Evolutionary conservation across 2,888 invertebrate genomes (phyloP).

Genomic region (Glaucopsyche alexis): DNA sequence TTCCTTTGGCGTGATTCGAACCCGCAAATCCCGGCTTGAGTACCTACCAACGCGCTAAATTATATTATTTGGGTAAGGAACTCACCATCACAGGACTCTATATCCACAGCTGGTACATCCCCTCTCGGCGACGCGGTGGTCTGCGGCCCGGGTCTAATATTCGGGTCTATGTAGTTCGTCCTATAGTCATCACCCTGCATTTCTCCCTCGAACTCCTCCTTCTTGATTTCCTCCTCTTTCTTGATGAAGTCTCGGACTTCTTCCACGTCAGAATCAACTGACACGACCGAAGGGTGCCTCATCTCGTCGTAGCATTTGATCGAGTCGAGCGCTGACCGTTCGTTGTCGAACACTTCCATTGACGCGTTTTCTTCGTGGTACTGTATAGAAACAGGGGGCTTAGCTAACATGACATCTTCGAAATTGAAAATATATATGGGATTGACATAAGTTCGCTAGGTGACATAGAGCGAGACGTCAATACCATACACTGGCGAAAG

Average conservation of each 20-base stretch:
- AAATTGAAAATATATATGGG: no score
- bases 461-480: no score
- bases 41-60: no score
- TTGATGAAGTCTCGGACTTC: slow-evolving; percentile 65
- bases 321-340: slow-evolving; percentile 72
- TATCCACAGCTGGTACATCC: slow-evolving; percentile 66
- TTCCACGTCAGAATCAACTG: slow-evolving; percentile 59
- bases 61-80: not conserved
- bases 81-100: slow-evolving; percentile 73
- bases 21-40: no score
- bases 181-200: slow-evolving; percentile 72
- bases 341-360: slow-evolving; percentile 74
- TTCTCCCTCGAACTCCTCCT: slow-evolving; percentile 59
- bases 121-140: slow-evolving; percentile 56
- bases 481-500: no score
- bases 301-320: slow-evolving; percentile 66
- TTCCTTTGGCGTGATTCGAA: no score
- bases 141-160: slow-evolving; percentile 44
- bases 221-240: slow-evolving; percentile 54
- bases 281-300: slow-evolving; percentile 53
- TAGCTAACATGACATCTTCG: no score
- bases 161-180: slow-evolving; percentile 59
- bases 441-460: no score
- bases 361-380: slow-evolving; percentile 81
- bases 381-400: slow-evolving; percentile 53